Conservation (phyloP, 2,797 vertebrate species). For the Xenentodon cancila region DNA sequence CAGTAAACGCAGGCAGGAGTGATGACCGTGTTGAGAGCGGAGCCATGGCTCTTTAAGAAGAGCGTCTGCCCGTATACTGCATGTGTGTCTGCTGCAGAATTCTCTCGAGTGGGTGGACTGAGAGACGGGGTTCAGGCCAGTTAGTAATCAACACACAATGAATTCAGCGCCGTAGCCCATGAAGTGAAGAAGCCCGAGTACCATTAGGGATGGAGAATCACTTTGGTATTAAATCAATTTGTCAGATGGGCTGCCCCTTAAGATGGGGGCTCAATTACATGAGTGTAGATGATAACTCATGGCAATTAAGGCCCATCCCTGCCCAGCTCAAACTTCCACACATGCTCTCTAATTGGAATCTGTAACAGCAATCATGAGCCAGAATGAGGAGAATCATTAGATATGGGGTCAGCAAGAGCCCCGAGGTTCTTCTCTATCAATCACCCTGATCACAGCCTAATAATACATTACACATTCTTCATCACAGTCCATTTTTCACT, state of each 20-base stretch:
- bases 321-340: conserved; percentile 65
- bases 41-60: conserved; percentile 6
- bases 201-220: conserved; percentile 80
- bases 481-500: conserved; percentile 58
- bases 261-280: conserved; percentile 82
- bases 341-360: conserved; percentile 79
- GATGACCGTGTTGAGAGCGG: conserved; percentile 13
- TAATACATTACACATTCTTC: conserved; percentile 76
- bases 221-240: conserved; percentile 85
- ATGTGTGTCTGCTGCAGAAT: conserved; percentile 28
- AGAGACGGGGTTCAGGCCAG: conserved; percentile 55
- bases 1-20: conserved; percentile 1
- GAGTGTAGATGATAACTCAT: conserved; percentile 78
- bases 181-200: conserved; percentile 64
- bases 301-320: conserved; percentile 81
- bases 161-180: conserved; percentile 67
- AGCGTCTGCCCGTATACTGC: conserved; percentile 26
- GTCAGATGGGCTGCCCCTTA: conserved; percentile 81
- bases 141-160: conserved; percentile 77
- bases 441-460: conserved; percentile 76
- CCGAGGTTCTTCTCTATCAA: conserved; percentile 65
- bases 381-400: conserved; percentile 78
- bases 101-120: conserved; percentile 50
- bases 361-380: conserved; percentile 77
- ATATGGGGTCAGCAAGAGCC: conserved; percentile 78